These are phyloP conservation scores for Hexactinellida sp. DNA, from an alignment of 37 sponge, comb jelly and placozoan genomes.

Conservation along the genomic window DNA sequence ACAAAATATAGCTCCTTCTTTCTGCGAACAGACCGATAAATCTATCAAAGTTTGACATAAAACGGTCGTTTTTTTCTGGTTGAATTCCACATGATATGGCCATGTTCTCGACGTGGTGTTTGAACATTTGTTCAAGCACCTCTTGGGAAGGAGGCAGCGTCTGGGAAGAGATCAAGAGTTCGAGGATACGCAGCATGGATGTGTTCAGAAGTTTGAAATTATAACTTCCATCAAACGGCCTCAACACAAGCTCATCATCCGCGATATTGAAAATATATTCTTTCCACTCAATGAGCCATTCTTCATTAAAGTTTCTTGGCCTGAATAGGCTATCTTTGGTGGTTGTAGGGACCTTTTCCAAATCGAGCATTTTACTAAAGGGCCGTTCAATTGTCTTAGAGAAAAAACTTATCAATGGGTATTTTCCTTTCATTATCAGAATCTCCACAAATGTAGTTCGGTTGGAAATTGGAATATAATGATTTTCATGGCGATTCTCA, in stretches of 20 bases:
- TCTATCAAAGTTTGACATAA: not conserved
- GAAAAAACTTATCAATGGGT: not conserved
- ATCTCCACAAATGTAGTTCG: not conserved
- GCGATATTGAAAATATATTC: not conserved
- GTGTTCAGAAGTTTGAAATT: not conserved
- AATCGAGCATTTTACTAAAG: not conserved
- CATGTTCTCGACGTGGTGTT: not conserved
- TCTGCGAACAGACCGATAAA: not conserved
- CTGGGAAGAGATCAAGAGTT: not conserved
- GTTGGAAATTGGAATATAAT: too few species aligned
- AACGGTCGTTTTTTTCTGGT: not conserved
- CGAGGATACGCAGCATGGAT: not conserved
- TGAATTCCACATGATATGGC: not conserved
- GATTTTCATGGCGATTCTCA: too few species aligned
- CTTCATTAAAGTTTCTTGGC: not conserved
- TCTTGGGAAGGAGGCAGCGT: not conserved
- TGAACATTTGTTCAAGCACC: not conserved
- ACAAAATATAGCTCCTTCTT: not conserved
- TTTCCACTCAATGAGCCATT: not conserved
- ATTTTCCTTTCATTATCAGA: not conserved
- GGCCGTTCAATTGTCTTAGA: not conserved
- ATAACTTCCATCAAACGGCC: constrained; percentile 4
- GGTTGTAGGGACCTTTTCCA: not conserved
- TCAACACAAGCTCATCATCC: not conserved
- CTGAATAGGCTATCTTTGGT: not conserved